Evolutionary conservation across 2,888 invertebrate genomes (phyloP), one percentile per base, ranked within the genome.

Genomic region (Drosophila nr. perissopoda): DNA sequence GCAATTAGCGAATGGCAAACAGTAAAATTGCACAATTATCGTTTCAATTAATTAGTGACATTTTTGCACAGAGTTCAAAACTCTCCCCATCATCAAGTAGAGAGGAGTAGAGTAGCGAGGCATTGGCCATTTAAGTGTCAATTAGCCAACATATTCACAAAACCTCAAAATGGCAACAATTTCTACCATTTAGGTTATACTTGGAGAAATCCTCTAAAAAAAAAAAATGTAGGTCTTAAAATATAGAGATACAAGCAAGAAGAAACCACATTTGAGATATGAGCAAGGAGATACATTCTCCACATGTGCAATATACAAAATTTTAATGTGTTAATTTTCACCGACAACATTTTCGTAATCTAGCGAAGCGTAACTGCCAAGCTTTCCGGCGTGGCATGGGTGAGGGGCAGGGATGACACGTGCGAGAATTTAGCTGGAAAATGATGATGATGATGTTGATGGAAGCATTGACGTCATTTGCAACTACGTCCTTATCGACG

Each of bases 241-340:
- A 64, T 70, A 60, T 76, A 45, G 34, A 65, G 68, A 68, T 64
- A 52, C 49, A 18, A 38, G 49, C 29, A 48, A 51, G 36, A 61
- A 59, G 29, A 48, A 58, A 33, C 31, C 48, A 59, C 38, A 66
- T 38, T 27, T 31, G 36, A 52, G 29, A 36, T 53, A 59, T 25
- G 48, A 48, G 48, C 16, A 31, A n/a, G 7, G 16, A 75, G 57
- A 45, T 38, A 49, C 36, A 63, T 36, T 21, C 25, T 27, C 42
- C 40, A 58, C 6, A n/a, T 13, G 21, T 45, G 58, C 18, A 49
- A 27, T 36, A 61, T 31, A 51, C 69, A 75, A 52, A 83, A 75
- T 75, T 87, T 84, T 77, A 87, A 84, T 87, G 88, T 70, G 83
- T 74, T 84, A 88, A 84, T 84, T 84, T 83, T 78, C 38, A 38